Base-by-base conservation (phyloP, 2,113 vertebrate species). In the Bufo gargarizans region DNA sequence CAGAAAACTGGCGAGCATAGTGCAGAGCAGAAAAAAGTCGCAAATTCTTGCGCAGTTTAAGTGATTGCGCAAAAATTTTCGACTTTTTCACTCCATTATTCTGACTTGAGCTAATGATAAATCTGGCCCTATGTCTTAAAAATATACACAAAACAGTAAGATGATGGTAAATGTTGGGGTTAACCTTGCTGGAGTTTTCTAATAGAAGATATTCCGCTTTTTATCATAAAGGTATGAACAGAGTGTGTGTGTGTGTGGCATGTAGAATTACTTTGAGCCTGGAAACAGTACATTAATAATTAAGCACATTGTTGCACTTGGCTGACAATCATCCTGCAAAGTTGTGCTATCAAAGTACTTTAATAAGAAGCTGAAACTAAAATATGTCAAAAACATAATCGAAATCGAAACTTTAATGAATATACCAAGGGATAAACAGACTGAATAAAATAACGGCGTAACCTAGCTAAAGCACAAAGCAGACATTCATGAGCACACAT, bases 401-500 rank as follows among this genome's bases (percentile, higher is more conserved):
- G 10, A 82, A 88, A 82, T 76, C 33, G 67, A 74, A 76, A 71
- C 55, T 82, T 72, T 82, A 82, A 74, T 82, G 43, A 88, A 61
- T 82, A 76, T 74, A 74, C 79, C 86, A 82, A 61, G 79, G 67
- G 78, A 88, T 88, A 82, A 82, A 82, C 77, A 88, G 79, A 19
- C 33, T 45, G 55, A 71, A 82, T 61, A 45, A 88, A 88, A 88
- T 72, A 87, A 81, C 72, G 59, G 53, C 71, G 61, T 71, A 86
- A 71, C 77, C 77, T 45, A 71, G 20, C 77, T 87, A 58, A 56
- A 82, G 71, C 43, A 88, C 53, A 82, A 74, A 88, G 86, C 65
- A 19, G 45, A 65, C 58, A 86, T 86, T 86, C 85, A 61, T 92
- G 91, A 90, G 91, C 90, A 74, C 47, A 16, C 90, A 90, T 78